Evolutionary conservation across 1,140 invertebrate genomes (phyloP), one percentile per base, ranked within the genome.

Genomic region (Melitaea cinxia): DNA sequence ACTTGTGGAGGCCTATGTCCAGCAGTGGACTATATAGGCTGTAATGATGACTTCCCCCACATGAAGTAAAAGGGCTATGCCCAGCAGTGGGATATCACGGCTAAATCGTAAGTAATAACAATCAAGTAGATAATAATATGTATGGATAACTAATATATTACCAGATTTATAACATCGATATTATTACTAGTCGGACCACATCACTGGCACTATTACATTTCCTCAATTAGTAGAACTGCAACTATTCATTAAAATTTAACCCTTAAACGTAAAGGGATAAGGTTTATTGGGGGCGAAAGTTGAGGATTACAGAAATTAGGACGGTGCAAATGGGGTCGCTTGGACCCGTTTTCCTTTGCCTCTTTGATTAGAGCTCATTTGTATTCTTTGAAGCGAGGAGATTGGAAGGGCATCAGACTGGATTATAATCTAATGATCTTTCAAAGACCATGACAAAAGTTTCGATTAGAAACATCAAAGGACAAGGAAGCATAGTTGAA

Each of bases 341-440:
- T 45, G 23, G 14, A 39, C 58, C 28, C 35, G 17, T 21, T 39
- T 23, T 28, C 50, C 28, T n/a, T n/a, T 52, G 19, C 49, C 35
- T 28, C 14, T 45, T 42, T 62, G 59, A 62, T 62, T 62, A 53
- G 30, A 50, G 54, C 49, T 21, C 59, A 62, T 62, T 62, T 62
- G 50, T 28, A 62, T 49, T 62, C 49, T 10, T 49, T 23, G 49
- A 62, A 39, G 50, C 59, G 59, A 28, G 26, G 39, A 52, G 49
- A 61, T 60, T 60, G 47, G 35, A 50, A 50, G 39, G 59, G 45
- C 37, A 30, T 54, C 21, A 45, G 26, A 33, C 45, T 14, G 35
- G 35, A 12, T 53, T 45, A 39, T 62, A 42, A 60, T 60, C 33
- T 37, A 39, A 35, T 52, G 47, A 28, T 52, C 30, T 35, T 21